A percentile compares a stretch with the other conserved stretches of the same genome.
Evolutionary conservation across 2,797 vertebrate genomes (phyloP).

Genomic region (Gymnoscopelus braueri): DNA sequence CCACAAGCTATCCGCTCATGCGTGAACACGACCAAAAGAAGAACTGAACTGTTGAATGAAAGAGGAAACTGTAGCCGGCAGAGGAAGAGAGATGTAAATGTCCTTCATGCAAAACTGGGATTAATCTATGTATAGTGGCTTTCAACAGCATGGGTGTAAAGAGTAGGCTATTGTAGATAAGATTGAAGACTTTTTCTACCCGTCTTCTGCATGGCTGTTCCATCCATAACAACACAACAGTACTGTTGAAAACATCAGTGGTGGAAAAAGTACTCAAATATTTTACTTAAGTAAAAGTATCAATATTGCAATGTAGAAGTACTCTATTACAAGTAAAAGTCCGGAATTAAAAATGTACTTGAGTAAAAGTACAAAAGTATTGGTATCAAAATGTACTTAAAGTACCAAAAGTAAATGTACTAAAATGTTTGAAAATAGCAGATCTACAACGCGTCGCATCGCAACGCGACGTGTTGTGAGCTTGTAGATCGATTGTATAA

Average conservation of each 20-base stretch:
- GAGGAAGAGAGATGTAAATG: conserved; percentile 72
- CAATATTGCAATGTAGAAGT: too few species aligned
- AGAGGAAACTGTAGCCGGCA: conserved; percentile 65
- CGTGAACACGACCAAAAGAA: conserved; percentile 65
- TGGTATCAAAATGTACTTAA: too few species aligned
- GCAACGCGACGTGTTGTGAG: too few species aligned
- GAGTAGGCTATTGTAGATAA: conserved; percentile 24
- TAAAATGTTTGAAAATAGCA: too few species aligned
- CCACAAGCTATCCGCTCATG: conserved; percentile 41
- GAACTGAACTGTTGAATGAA: conserved; percentile 72
- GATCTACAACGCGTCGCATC: too few species aligned
- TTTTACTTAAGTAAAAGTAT: too few species aligned
- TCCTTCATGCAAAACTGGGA: conserved; percentile 69
- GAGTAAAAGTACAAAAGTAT: too few species aligned
- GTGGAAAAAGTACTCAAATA: too few species aligned
- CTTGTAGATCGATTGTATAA: too few species aligned
- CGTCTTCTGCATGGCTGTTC: conserved; percentile 9
- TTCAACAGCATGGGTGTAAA: conserved; percentile 26
- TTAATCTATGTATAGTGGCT: conserved; percentile 38
- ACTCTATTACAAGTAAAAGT: too few species aligned
- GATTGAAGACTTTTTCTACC: conserved; percentile 21
- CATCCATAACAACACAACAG: conserved; percentile 18
- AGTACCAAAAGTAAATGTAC: too few species aligned
- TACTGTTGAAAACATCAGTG: conserved; percentile 16
- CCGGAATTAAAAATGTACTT: too few species aligned